Evolutionary conservation across 1,140 invertebrate genomes (phyloP).

Genomic region (Brachionus calyciflorus): DNA sequence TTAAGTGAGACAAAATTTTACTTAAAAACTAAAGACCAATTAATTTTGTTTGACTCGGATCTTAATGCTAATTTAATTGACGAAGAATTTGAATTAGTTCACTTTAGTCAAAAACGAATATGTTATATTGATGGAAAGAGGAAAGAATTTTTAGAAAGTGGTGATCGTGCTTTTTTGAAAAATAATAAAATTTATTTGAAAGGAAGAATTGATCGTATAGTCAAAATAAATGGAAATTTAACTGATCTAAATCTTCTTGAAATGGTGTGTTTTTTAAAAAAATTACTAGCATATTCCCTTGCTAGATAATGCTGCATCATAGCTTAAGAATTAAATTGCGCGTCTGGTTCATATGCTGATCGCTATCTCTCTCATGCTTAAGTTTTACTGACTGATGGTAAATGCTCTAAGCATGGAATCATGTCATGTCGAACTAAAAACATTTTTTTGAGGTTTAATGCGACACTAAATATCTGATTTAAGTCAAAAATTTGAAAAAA

Average conservation of each 20-base stretch:
- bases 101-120: constrained; percentile 49
- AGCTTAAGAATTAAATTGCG: too few relatives aligned
- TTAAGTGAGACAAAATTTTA: constrained; percentile 67
- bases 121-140: constrained; percentile 52
- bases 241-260: constrained; percentile 67
- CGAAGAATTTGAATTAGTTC: neutral
- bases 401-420: too few relatives aligned
- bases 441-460: too few relatives aligned
- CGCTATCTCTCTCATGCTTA: too few relatives aligned
- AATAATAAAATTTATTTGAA: constrained; percentile 66
- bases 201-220: constrained; percentile 67
- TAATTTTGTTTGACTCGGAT: too few relatives aligned
- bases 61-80: constrained; percentile 49
- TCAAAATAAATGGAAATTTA: constrained; percentile 74
- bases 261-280: constrained; percentile 55
- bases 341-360: too few relatives aligned
- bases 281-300: too few relatives aligned
- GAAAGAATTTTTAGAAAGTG: constrained; percentile 64
- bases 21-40: constrained; percentile 53
- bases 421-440: too few relatives aligned
- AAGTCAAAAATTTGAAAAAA: too few relatives aligned
- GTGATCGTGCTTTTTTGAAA: constrained; percentile 65
- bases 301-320: too few relatives aligned
- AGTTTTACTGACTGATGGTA: too few relatives aligned
- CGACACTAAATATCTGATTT: too few relatives aligned